A percentile compares a stretch with the other conserved stretches of the same genome.
These are phyloP conservation scores for Hoplostethus mediterraneus DNA, from an alignment of 2,797 vertebrate species.

Conservation along the genomic window DNA sequence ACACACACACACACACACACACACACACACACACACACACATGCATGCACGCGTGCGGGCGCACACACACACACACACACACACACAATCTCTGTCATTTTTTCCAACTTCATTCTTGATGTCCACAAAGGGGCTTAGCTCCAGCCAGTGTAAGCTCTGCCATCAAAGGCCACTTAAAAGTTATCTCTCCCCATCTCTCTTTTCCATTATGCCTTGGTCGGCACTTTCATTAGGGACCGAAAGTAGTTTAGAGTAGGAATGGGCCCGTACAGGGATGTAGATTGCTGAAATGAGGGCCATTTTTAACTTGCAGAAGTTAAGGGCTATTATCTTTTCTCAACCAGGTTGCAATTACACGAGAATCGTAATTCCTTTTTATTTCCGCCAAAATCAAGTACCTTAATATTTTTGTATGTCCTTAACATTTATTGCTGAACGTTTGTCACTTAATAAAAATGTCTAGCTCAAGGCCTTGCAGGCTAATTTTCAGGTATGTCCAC, in stretches of 20 bases:
- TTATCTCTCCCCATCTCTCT: constrained; percentile 42
- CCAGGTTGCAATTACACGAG: constrained; percentile 17
- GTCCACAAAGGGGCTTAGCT: constrained; percentile 61
- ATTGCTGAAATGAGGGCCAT: constrained; percentile 36
- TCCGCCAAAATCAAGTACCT: background rate
- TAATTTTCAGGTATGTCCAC: constrained; percentile 7
- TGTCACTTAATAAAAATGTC: background rate
- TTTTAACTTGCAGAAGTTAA: constrained; percentile 41
- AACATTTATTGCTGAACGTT: background rate
- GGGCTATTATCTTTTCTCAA: constrained; percentile 25
- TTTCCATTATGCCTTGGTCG: constrained; percentile 56
- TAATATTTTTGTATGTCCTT: constrained; percentile 1
- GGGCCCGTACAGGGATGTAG: constrained; percentile 20
- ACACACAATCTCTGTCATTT: constrained; percentile 12
- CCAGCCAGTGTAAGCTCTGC: constrained; percentile 61
- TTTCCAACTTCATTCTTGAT: constrained; percentile 44
- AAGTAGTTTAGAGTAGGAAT: constrained; percentile 43
- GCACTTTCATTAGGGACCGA: constrained; percentile 55
- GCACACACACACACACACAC: constrained; percentile 4
- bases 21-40: constrained; percentile 7
- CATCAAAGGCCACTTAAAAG: constrained; percentile 74
- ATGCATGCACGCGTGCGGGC: no score
- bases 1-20: background rate
- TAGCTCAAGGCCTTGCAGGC: background rate
- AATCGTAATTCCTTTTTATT: constrained; percentile 1